A percentile compares a stretch with the other conserved stretches of the same genome.
These are phyloP conservation scores for Apamea sordens DNA, from an alignment of 2,888 invertebrate species.

Conservation along the genomic window DNA sequence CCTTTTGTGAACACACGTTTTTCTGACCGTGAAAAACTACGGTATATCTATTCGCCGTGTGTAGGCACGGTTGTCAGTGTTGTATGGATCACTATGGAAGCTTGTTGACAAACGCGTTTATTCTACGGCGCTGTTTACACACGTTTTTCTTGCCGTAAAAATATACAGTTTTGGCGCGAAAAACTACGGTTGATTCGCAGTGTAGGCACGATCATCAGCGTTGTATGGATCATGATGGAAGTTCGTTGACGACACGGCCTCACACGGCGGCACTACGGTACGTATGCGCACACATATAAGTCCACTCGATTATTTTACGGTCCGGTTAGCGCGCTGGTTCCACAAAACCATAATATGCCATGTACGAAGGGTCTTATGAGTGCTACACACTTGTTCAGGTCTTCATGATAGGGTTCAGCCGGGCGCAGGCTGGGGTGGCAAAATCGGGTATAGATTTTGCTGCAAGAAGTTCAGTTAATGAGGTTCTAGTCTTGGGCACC, in stretches of 20 bases:
- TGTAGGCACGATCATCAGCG: not conserved
- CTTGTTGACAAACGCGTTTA: not conserved
- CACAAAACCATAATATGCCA: not conserved
- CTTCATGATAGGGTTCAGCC: not conserved
- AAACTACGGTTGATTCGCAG: not conserved
- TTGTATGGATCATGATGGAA: not conserved
- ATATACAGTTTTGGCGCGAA: not conserved
- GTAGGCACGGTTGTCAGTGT: not conserved
- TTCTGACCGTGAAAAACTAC: not conserved
- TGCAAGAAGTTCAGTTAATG: not conserved
- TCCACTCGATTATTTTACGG: not conserved
- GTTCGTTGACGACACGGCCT: not conserved
- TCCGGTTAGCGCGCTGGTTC: not conserved
- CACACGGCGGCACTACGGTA: not conserved
- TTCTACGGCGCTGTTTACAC: no score
- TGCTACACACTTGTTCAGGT: no score
- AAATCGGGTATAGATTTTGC: not conserved
- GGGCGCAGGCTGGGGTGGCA: no score
- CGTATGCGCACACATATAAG: not conserved
- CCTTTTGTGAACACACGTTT: not conserved
- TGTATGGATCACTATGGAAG: not conserved
- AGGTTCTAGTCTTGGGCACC: not conserved
- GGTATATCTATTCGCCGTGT: no score
- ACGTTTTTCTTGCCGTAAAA: not conserved
- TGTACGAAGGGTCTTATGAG: not conserved